Percentiles rank a stretch among this genome's conserved stretches.
Evolutionary conservation across 2,888 invertebrate species (phyloP).

Genomic region (Ormyrus rosae): DNA sequence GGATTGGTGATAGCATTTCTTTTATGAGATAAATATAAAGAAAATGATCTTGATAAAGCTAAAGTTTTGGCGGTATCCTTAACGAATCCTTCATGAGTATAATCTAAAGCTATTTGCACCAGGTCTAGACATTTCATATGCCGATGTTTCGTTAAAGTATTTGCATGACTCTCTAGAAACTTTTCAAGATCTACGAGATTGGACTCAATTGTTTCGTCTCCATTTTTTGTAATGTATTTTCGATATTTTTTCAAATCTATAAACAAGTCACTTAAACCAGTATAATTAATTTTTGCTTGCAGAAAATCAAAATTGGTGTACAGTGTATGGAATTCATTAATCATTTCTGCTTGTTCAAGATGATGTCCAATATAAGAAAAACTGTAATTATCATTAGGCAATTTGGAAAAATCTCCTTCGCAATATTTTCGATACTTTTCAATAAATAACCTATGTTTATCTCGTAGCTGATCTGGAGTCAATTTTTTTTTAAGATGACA

Average conservation of each 20-base stretch:
- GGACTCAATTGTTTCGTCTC: conserved; percentile 75
- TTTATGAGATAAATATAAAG: conserved; percentile 81
- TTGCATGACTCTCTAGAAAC: conserved; percentile 81
- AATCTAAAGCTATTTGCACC: conserved; percentile 83
- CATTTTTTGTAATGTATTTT: conserved; percentile 78
- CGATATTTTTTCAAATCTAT: conserved; percentile 82
- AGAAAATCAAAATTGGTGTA: conserved; percentile 84
- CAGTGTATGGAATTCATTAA: conserved; percentile 79
- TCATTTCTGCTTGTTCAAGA: conserved; percentile 78
- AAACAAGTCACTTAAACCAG: conserved; percentile 83
- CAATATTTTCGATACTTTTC: conserved; percentile 79
- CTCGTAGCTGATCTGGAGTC: conserved; percentile 74
- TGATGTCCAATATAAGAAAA: conserved; percentile 85
- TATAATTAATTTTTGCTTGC: conserved; percentile 82
- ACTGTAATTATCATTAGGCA: conserved; percentile 85
- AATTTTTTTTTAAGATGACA: conserved; percentile 79
- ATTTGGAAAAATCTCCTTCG: conserved; percentile 77
- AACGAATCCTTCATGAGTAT: conserved; percentile 79
- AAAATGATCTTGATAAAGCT: conserved; percentile 76
- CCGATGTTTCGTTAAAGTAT: conserved; percentile 80
- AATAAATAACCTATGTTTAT: conserved; percentile 80
- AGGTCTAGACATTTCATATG: conserved; percentile 79
- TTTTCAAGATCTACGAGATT: conserved; percentile 78
- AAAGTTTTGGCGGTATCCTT: conserved; percentile 78
- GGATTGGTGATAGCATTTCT: conserved; percentile 66